Conservation (phyloP, 2,113 vertebrate species). For the Chionodraco myersi region DNA sequence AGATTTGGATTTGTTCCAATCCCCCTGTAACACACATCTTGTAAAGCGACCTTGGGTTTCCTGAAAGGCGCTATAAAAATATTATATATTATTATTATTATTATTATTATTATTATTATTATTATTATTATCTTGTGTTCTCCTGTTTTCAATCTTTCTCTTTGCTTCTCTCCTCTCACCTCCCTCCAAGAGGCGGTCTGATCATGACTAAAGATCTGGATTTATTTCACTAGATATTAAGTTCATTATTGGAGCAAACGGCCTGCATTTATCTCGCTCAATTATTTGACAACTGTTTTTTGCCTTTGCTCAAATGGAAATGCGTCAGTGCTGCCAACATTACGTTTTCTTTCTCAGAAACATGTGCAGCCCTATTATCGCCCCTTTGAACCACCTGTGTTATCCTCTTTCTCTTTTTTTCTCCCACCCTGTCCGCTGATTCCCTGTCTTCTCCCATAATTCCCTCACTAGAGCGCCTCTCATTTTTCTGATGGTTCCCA, state of each 20-base stretch:
- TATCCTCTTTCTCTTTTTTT: neutral
- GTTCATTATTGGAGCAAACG: neutral
- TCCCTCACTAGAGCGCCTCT: conserved; percentile 32
- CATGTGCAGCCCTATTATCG: neutral
- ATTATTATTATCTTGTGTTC: too few species aligned
- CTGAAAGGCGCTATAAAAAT: too few species aligned
- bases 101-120: too few species aligned
- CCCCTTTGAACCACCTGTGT: conserved; percentile 8
- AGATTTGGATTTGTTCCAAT: neutral
- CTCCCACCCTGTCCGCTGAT: neutral
- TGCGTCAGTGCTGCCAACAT: neutral
- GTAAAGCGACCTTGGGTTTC: too few species aligned
- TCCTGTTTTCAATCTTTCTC: neutral
- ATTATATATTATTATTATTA: too few species aligned
- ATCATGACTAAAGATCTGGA: neutral
- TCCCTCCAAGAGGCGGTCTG: neutral
- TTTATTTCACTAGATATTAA: neutral
- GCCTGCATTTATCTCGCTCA: conserved; percentile 3
- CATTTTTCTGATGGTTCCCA: conserved; percentile 64
- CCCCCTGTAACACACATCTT: neutral
- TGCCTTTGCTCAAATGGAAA: neutral
- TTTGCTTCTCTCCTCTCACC: neutral
- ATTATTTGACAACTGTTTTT: neutral
- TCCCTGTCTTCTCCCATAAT: conserved; percentile 41
- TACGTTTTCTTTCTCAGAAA: neutral